Evolutionary conservation across 2,797 vertebrate species (phyloP).

Genomic region (Loriculus beryllinus): DNA sequence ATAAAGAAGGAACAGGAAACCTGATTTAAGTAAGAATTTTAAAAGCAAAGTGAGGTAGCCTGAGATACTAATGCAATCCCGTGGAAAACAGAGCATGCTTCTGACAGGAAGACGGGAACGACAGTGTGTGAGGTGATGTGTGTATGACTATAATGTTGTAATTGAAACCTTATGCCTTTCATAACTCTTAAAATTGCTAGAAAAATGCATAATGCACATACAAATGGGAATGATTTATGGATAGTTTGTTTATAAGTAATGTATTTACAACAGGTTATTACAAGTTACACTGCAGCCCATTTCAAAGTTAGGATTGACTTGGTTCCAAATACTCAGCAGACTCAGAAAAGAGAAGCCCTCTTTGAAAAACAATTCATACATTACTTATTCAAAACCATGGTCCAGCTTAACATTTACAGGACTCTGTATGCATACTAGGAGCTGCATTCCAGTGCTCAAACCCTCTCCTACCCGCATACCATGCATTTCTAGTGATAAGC

Average conservation of each 20-base stretch:
- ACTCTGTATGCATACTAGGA: neutral
- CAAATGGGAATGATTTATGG: neutral
- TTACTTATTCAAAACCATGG: neutral
- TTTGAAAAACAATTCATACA: neutral
- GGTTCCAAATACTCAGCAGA: neutral
- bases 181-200: neutral
- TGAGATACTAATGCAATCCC: neutral
- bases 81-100: neutral
- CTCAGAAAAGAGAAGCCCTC: neutral
- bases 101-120: neutral
- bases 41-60: neutral
- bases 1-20: neutral
- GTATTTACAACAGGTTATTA: neutral
- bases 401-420: neutral
- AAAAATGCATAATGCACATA: neutral
- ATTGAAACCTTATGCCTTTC: neutral
- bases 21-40: slow-evolving; percentile 17
- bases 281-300: neutral
- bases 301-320: neutral
- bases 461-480: neutral
- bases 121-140: neutral
- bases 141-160: neutral
- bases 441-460: neutral
- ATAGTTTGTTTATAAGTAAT: neutral
- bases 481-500: neutral